These are phyloP conservation scores for Athalia circularis DNA, from an alignment of 2,888 invertebrate genomes.

Conservation along the genomic window DNA sequence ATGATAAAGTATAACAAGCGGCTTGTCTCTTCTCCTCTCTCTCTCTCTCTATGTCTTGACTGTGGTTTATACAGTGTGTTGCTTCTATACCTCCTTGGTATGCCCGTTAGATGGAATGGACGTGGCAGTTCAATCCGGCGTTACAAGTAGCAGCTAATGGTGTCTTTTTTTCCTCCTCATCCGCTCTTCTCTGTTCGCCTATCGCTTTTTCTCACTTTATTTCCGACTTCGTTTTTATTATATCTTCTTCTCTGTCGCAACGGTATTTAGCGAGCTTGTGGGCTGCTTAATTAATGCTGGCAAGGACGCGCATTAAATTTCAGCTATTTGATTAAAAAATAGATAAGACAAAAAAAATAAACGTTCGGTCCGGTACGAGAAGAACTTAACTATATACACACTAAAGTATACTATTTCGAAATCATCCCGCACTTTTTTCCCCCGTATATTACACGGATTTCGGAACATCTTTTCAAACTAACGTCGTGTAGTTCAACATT, in stretches of 20 bases:
- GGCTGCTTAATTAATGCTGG: conserved; percentile 42
- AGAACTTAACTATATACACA: not conserved
- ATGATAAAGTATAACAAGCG: conserved; percentile 44
- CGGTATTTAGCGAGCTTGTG: conserved; percentile 42
- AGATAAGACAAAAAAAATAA: conserved; percentile 4
- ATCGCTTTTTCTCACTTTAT: no score
- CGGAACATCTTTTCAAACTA: no score
- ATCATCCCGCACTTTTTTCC: not conserved
- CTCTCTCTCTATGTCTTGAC: conserved; percentile 43
- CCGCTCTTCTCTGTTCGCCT: not conserved
- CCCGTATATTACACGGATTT: no score
- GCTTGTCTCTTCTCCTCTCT: conserved; percentile 32
- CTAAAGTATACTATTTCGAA: conserved; percentile 8
- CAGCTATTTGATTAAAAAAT: conserved; percentile 21
- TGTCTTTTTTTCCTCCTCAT: conserved; percentile 25
- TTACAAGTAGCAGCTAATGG: conserved; percentile 50
- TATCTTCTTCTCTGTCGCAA: conserved; percentile 32
- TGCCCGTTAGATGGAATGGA: conserved; percentile 44
- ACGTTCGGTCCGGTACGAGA: not conserved
- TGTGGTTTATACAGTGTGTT: not conserved
- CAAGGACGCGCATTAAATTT: conserved; percentile 39
- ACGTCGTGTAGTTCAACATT: no score
- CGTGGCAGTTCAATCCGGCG: conserved; percentile 47
- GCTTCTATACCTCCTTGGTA: conserved; percentile 29
- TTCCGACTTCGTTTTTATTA: no score